Conservation (phyloP, 30 jellyfish, hydroid and myxozoan species). For the Mastigias papua region DNA sequence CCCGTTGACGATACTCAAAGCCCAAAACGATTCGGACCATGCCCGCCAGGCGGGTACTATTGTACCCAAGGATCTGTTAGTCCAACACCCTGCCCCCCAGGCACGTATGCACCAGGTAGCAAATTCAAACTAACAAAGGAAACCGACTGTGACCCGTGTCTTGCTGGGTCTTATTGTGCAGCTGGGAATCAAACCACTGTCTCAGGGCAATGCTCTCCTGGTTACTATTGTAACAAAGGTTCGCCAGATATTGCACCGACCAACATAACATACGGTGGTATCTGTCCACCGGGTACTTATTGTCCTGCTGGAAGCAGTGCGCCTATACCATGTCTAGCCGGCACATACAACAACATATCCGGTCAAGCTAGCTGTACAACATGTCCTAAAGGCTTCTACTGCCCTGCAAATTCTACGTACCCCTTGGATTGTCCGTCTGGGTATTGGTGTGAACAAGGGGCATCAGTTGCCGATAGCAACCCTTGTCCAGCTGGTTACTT, state of each 20-base stretch:
- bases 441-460: constrained; percentile 92
- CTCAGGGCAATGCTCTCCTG: constrained; percentile 88
- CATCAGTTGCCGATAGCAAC: constrained; percentile 68
- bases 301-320: constrained; percentile 85
- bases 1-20: constrained; percentile 79
- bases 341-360: constrained; percentile 87
- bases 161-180: constrained; percentile 90
- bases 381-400: constrained; percentile 93
- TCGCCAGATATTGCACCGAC: constrained; percentile 90
- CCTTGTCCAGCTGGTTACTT: constrained; percentile 95
- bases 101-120: constrained; percentile 87
- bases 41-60: constrained; percentile 97
- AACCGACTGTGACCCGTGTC: constrained; percentile 89
- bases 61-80: constrained; percentile 89
- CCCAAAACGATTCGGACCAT: constrained; percentile 81
- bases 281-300: constrained; percentile 96
- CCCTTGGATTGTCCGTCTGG: constrained; percentile 97
- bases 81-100: constrained; percentile 97
- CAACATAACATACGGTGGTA: constrained; percentile 87
- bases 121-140: constrained; percentile 60
- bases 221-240: constrained; percentile 93
- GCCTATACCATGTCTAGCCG: constrained; percentile 96
- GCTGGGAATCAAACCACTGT: constrained; percentile 91
- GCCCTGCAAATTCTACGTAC: constrained; percentile 85
- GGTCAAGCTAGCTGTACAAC: constrained; percentile 82